Evolutionary conservation across 2,888 invertebrate species (phyloP), one percentile per base, ranked within the genome.

Genomic region (Rhorus exstirpatorius): DNA sequence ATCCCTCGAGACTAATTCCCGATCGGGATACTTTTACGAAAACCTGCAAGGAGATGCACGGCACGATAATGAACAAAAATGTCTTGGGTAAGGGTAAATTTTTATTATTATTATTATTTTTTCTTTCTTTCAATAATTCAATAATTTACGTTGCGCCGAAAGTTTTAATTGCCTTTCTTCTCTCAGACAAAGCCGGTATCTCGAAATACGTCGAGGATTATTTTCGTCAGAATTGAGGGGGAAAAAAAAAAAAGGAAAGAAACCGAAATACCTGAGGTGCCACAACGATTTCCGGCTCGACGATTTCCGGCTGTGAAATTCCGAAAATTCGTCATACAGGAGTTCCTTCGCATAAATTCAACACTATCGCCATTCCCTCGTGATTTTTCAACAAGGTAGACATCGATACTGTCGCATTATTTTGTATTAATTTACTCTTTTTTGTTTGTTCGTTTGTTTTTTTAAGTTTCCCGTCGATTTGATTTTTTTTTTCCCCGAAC

Each of bases 31-130:
- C 87, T 4, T 92, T 91, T 70, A 88, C 87, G 35, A 87, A 83
- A 83, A 89, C 87, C 35, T 91, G 90, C 77, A 84, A 87, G 70
- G 88, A 89, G 77, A 90, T 92, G 86, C 89, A 90, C 65, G 74
- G 87, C 19, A 84, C 79, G 17, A 72, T 91, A 26, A 78, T 90
- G 49, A 82, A 76, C 0, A 84, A 87, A 76, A 86, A 86, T 78
- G 87, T 90, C 72, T 86, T 87, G 61, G 90, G 91, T 92, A 88
- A 0, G 38, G 38, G 3, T 14, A n/a, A 55, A 58, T 38, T 41
- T 58, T 58, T 35, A 8, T 3, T n/a, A 6, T 17, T 0, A 6
- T 21, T 1, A 61, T 61, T 21, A 21, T 51, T 41, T 65, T 49
- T 26, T 14, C 10, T 7, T 35, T 10, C n/a, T 19, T 19, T n/a